Conservation (phyloP, 1,140 invertebrate genomes). For the Linepithema humile region DNA sequence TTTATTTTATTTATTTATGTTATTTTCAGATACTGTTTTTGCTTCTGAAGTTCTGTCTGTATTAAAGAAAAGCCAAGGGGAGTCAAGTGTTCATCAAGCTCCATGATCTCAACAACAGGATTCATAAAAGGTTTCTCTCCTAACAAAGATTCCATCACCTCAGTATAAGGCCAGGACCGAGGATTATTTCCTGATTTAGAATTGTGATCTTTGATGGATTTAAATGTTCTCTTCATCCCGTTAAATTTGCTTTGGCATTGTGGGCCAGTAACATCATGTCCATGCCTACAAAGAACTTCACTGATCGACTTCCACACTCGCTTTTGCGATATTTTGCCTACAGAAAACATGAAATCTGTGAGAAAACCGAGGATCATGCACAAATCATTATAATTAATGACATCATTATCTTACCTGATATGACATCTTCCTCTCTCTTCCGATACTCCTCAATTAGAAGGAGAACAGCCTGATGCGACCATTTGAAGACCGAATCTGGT, state of each 20-base stretch:
- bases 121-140: constrained; percentile 16
- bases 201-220: not conserved
- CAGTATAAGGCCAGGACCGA: not conserved
- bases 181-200: not conserved
- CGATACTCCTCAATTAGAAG: not conserved
- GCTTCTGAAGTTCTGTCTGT: not conserved
- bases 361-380: not conserved
- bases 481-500: not conserved
- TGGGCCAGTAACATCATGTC: not conserved
- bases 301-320: not conserved
- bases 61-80: not conserved
- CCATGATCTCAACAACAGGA: not conserved
- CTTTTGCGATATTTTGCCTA: not conserved
- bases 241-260: constrained; percentile 1
- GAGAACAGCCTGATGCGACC: not conserved
- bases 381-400: not conserved
- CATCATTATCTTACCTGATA: not conserved
- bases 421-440: not conserved
- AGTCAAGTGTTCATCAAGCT: not conserved
- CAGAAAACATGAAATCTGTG: not conserved
- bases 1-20: not conserved
- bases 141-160: not conserved
- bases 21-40: not conserved
- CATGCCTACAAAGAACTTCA: not conserved
- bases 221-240: not conserved